These are phyloP conservation scores for Ormyrus thymus DNA, from an alignment of 2,888 invertebrate species.

Conservation along the genomic window DNA sequence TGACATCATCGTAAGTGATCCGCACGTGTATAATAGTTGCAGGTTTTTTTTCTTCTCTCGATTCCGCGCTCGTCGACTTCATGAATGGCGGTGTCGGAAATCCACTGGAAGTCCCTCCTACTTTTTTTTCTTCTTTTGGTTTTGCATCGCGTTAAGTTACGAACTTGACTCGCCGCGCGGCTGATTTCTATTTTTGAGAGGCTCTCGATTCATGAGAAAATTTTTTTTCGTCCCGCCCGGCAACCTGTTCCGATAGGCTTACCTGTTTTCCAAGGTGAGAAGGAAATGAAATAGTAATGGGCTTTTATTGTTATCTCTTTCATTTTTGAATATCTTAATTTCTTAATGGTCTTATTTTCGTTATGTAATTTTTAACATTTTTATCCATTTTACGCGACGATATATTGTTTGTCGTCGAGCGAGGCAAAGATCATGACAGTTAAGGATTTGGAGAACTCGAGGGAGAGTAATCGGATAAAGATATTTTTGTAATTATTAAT, in stretches of 20 bases:
- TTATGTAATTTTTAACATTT: not conserved
- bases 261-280: not conserved
- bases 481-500: conserved; percentile 51
- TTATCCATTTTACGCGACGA: not conserved
- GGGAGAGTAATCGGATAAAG: not conserved
- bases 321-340: conserved; percentile 5
- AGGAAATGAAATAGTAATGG: too few species aligned
- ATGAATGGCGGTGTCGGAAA: not conserved
- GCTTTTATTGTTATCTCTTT: not conserved
- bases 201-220: conserved; percentile 24
- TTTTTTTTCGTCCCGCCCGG: not conserved
- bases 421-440: too few species aligned
- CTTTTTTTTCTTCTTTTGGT: conserved; percentile 18
- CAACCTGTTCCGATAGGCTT: not conserved
- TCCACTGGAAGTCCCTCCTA: not conserved
- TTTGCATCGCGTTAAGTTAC: conserved; percentile 1
- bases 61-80: too few species aligned
- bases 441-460: too few species aligned
- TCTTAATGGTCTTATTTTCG: not conserved
- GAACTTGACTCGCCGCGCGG: not conserved
- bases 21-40: not conserved
- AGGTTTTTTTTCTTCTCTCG: conserved; percentile 9
- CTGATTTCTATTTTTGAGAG: conserved; percentile 8
- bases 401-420: too few species aligned
- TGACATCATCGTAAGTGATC: conserved; percentile 34